A percentile compares a stretch with the other conserved stretches of the same genome.
These are phyloP conservation scores for Rhorus exstirpatorius DNA, from an alignment of 2,888 invertebrate genomes.

Conservation along the genomic window DNA sequence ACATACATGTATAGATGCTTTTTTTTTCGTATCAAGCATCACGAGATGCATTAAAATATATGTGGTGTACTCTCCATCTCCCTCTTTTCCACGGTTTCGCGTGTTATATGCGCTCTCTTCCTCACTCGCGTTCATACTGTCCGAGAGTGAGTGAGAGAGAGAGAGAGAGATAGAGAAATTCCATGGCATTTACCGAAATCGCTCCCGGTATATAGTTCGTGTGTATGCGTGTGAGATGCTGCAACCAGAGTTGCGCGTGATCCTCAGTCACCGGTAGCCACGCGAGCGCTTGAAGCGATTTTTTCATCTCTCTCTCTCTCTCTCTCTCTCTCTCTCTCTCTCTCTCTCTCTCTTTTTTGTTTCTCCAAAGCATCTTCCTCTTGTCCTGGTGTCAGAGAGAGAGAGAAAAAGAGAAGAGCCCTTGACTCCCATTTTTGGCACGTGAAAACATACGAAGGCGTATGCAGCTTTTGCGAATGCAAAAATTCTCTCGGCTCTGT, in stretches of 20 bases:
- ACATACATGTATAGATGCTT: not conserved
- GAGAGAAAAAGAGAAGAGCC: slow-evolving; percentile 38
- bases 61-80: slow-evolving; percentile 31
- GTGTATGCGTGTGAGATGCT: slow-evolving; percentile 58
- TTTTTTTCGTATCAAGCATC: slow-evolving; percentile 42
- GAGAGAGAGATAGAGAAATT: slow-evolving; percentile 37
- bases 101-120: slow-evolving; percentile 9
- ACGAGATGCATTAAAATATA: slow-evolving; percentile 62
- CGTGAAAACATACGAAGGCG: slow-evolving; percentile 51
- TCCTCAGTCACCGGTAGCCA: slow-evolving; percentile 78
- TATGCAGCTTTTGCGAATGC: slow-evolving; percentile 1
- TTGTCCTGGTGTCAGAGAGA: slow-evolving; percentile 28
- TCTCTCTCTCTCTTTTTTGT: slow-evolving; percentile 46
- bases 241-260: slow-evolving; percentile 62
- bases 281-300: slow-evolving; percentile 83
- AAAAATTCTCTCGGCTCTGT: slow-evolving; percentile 38
- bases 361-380: slow-evolving; percentile 33
- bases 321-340: slow-evolving; percentile 14
- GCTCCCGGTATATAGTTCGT: slow-evolving; percentile 59
- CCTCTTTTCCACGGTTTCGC: slow-evolving; percentile 19
- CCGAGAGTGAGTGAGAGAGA: not conserved
- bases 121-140: not conserved
- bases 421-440: slow-evolving; percentile 64
- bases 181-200: slow-evolving; percentile 65
- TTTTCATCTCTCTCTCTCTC: slow-evolving; percentile 70